These are phyloP conservation scores for Eidolon helvum DNA, from an alignment of 2,113 vertebrate genomes.

Conservation along the genomic window DNA sequence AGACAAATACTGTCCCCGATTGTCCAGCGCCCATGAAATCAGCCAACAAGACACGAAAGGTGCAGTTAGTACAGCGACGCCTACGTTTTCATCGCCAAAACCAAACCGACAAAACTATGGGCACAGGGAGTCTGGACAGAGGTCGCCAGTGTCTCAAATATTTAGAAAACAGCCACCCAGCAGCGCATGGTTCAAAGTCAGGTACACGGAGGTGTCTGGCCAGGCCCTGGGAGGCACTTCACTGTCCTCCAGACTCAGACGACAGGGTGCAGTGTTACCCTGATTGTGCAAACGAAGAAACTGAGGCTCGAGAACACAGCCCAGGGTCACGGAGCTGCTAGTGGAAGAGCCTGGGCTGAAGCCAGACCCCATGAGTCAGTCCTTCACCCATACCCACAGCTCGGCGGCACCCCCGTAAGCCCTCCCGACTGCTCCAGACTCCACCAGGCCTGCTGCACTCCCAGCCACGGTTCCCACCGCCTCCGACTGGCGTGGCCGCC, in stretches of 20 bases:
- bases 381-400: not conserved
- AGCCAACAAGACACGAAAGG: not conserved
- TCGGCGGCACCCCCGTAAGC: not conserved
- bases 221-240: not conserved
- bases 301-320: not conserved
- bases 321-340: not conserved
- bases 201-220: rapidly evolving
- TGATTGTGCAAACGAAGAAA: not conserved
- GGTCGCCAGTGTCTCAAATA: too few relatives aligned
- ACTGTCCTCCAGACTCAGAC: rapidly evolving
- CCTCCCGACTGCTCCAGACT: not conserved
- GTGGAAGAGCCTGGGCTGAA: not conserved
- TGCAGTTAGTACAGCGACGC: rapidly evolving
- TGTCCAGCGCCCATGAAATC: not conserved
- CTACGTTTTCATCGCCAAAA: not conserved
- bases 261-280: rapidly evolving
- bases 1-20: not conserved
- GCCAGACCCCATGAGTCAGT: not conserved
- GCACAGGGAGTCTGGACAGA: not conserved
- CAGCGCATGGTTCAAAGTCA: not conserved
- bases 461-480: not conserved
- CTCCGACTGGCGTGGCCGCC: not conserved
- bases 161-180: not conserved
- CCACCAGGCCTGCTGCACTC: rapidly evolving
- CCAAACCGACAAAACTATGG: not conserved